Evolutionary conservation across 92 coral and sea anemone species (phyloP).

Genomic region (Meandrina meandrites): DNA sequence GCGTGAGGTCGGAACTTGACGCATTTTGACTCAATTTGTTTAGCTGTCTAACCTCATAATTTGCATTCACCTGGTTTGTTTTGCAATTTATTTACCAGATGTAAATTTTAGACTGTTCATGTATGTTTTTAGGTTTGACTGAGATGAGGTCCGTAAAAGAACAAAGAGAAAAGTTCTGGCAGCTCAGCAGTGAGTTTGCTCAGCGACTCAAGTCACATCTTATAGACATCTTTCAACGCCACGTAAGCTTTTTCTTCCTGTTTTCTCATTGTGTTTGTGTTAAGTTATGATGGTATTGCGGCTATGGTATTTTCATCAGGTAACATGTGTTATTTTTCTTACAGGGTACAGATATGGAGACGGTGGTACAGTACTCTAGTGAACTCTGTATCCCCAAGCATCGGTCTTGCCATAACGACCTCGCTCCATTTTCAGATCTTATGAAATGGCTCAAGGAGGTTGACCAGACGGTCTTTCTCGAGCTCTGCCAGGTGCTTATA

Average conservation of each 20-base stretch:
- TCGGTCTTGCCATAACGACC: constrained; percentile 87
- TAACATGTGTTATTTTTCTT: not conserved
- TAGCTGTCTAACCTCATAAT: no score
- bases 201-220: constrained; percentile 74
- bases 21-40: no score
- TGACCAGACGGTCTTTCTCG: constrained; percentile 76
- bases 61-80: no score
- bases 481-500: constrained; percentile 69
- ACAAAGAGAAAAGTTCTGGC: constrained; percentile 82
- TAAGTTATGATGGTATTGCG: no score
- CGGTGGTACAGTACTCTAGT: constrained; percentile 82
- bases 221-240: constrained; percentile 68
- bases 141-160: constrained; percentile 90
- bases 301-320: not conserved
- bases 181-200: constrained; percentile 81
- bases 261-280: no score
- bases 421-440: constrained; percentile 84
- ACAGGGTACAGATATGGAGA: constrained; percentile 84
- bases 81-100: no score
- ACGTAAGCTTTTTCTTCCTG: not conserved
- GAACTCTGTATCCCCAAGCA: constrained; percentile 95
- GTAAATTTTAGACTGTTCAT: not conserved
- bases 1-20: no score
- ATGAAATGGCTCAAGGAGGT: constrained; percentile 95
- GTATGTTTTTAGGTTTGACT: constrained; percentile 62